Evolutionary conservation across 1,140 invertebrate genomes (phyloP).

Genomic region (Trigoniulus corallinus): DNA sequence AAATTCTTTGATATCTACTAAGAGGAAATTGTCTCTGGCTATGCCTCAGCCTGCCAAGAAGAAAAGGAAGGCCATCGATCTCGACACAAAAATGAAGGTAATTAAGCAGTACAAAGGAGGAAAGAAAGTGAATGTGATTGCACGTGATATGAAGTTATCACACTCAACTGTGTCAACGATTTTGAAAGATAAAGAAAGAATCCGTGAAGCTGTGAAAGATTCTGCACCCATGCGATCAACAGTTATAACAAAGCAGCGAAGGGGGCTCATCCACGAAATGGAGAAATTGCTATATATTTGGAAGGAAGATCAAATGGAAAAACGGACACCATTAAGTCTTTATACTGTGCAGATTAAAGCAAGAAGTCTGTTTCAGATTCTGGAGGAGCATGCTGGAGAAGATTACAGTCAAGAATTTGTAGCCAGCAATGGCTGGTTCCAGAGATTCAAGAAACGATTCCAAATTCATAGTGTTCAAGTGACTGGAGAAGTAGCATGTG

Average conservation of each 20-base stretch:
- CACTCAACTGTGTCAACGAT: background rate
- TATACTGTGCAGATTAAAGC: conserved; percentile 7
- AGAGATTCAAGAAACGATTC: background rate
- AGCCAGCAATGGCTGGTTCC: background rate
- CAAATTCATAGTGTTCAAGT: background rate
- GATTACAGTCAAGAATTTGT: background rate
- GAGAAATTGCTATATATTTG: conserved; percentile 2
- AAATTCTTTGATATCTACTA: too few species aligned
- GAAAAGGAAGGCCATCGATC: background rate
- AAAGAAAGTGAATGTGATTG: background rate
- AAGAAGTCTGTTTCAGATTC: background rate
- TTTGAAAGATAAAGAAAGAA: background rate
- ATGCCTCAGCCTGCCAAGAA: too few species aligned
- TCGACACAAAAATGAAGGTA: background rate
- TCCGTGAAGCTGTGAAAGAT: background rate
- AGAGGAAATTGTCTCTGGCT: too few species aligned
- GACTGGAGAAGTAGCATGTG: conserved; percentile 4
- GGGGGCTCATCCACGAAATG: conserved; percentile 8
- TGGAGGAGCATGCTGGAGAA: background rate
- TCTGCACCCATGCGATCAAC: background rate
- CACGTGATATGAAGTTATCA: background rate
- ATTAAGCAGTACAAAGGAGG: background rate
- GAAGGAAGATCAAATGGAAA: background rate
- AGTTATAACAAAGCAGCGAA: conserved; percentile 3
- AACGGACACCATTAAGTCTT: conserved; percentile 1